These are phyloP conservation scores for Perca fluviatilis DNA, from an alignment of 2,113 vertebrate genomes.

Conservation along the genomic window DNA sequence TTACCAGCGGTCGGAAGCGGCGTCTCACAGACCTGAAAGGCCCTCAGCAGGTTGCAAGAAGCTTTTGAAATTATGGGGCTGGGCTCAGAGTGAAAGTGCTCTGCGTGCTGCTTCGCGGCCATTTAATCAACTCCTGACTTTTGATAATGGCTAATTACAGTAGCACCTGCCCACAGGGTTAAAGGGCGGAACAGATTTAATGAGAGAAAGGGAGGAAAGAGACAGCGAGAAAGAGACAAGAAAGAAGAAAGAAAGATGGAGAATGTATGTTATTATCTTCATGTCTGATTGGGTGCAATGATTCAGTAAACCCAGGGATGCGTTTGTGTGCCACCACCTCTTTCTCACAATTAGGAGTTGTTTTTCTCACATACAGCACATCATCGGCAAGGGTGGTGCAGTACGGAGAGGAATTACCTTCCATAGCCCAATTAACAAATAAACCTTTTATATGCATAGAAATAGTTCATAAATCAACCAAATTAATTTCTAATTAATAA, in stretches of 20 bases:
- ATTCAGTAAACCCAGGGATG: slow-evolving; percentile 76
- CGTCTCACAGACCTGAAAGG: slow-evolving; percentile 92
- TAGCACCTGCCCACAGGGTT: slow-evolving; percentile 98
- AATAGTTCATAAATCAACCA: not conserved
- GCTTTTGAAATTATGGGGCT: slow-evolving; percentile 94
- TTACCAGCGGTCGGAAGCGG: slow-evolving; percentile 95
- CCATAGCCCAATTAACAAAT: not conserved
- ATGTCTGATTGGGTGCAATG: slow-evolving; percentile 80
- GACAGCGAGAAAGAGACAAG: slow-evolving; percentile 62
- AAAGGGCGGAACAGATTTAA: slow-evolving; percentile 92
- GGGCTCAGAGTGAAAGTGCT: slow-evolving; percentile 90
- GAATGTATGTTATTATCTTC: slow-evolving; percentile 83
- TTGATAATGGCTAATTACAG: slow-evolving; percentile 99
- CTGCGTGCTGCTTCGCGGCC: slow-evolving; percentile 90
- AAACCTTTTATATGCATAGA: not conserved
- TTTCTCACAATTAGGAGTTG: slow-evolving; percentile 75
- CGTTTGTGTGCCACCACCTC: slow-evolving; percentile 66
- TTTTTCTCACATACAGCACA: slow-evolving; percentile 66
- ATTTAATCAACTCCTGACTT: slow-evolving; percentile 99
- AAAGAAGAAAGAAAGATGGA: slow-evolving; percentile 63
- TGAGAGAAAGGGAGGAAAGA: slow-evolving; percentile 75
- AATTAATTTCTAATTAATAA: slow-evolving; percentile 28
- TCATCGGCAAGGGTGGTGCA: slow-evolving; percentile 76
- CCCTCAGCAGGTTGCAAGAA: slow-evolving; percentile 97
- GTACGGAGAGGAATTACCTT: slow-evolving; percentile 29